Base-by-base conservation (phyloP, 2,113 vertebrate genomes). In the Leptocoma aspasia region DNA sequence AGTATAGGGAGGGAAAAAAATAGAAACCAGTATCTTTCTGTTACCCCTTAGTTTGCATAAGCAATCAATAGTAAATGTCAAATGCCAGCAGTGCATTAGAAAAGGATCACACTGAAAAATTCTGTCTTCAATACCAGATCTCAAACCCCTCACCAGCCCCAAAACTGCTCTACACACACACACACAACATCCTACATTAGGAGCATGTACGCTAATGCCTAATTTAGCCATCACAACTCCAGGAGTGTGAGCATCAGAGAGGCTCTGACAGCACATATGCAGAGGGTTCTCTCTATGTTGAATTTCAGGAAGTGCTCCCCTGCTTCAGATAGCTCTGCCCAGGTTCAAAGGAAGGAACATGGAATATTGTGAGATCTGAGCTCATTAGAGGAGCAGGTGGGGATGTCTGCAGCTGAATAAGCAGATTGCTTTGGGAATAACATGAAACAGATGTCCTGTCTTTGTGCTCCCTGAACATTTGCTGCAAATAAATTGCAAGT, bases 401-500 rank as follows among this genome's bases (percentile, higher is more conserved):
- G 44, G 70, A 71, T 39, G 53, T 76, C 92, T 95, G 84, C 80
- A 93, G 94, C 92, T 92, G 86, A 97, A 93, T 89, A 94, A 93
- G 91, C 92, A 96, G 82, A 84, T 90, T 93, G 66, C 77, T 85
- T 86, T 94, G 90, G 88, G 76, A 90, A 88, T 94, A 92, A 93
- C 80, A 60, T 37, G 37, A 91, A 96, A 89, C 91, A 97, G 87
- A 95, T 96, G 94, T 81, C 94, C 94, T 88, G 86, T 33, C 90
- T 95, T 93, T 6, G 15, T 80, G 80, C 61, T n/a, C 77, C 37
- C 66, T 49, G 66, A 84, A 87, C 57, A 45, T 79, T 94, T 82
- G 86, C 92, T 80, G 82, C 82, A 93, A 94, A 84, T 89, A 95
- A 96, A 96, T 82, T 95, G 91, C 92, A 90, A 96, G 76, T 53